Percentiles rank a stretch among this genome's conserved stretches.
Conservation (phyloP, 1,140 invertebrate genomes). For the Nebria ingens region DNA sequence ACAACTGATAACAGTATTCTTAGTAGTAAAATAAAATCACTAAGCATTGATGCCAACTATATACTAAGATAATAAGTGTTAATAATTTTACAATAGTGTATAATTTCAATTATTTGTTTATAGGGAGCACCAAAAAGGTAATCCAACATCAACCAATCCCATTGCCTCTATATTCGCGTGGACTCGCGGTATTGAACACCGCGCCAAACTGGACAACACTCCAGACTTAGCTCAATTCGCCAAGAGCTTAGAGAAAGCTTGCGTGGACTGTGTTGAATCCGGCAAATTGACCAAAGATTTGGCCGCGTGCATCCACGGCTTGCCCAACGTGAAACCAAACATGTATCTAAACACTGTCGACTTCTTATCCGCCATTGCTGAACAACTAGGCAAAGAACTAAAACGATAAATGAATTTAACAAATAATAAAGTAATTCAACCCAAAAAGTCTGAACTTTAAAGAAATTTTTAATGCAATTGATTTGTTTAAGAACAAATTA, state of each 20-base stretch:
- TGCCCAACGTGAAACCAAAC: slow-evolving; percentile 59
- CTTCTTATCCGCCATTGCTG: slow-evolving; percentile 71
- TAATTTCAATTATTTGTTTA: slow-evolving; percentile 21
- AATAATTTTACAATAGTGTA: too few relatives aligned
- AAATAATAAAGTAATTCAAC: too few relatives aligned
- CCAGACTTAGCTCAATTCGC: slow-evolving; percentile 52
- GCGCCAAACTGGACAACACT: slow-evolving; percentile 73
- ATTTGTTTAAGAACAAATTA: too few relatives aligned
- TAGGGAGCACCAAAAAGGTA: slow-evolving; percentile 64
- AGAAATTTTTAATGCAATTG: too few relatives aligned
- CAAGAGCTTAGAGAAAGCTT: slow-evolving; percentile 49
- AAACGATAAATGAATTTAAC: slow-evolving; percentile 20
- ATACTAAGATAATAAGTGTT: too few relatives aligned
- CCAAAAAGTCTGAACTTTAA: too few relatives aligned
- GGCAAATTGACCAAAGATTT: slow-evolving; percentile 91
- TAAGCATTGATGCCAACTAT: too few relatives aligned
- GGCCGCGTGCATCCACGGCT: slow-evolving; percentile 76
- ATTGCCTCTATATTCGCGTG: slow-evolving; percentile 90
- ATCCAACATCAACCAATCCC: slow-evolving; percentile 80
- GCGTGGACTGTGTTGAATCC: slow-evolving; percentile 74
- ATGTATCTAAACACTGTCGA: slow-evolving; percentile 81
- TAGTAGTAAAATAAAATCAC: too few relatives aligned
- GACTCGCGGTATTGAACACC: slow-evolving; percentile 73
- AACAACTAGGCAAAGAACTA: slow-evolving; percentile 55
- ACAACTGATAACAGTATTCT: too few relatives aligned